These are phyloP conservation scores for Pristionchus fissidentatus DNA, from an alignment of 2,888 invertebrate species.

Conservation along the genomic window DNA sequence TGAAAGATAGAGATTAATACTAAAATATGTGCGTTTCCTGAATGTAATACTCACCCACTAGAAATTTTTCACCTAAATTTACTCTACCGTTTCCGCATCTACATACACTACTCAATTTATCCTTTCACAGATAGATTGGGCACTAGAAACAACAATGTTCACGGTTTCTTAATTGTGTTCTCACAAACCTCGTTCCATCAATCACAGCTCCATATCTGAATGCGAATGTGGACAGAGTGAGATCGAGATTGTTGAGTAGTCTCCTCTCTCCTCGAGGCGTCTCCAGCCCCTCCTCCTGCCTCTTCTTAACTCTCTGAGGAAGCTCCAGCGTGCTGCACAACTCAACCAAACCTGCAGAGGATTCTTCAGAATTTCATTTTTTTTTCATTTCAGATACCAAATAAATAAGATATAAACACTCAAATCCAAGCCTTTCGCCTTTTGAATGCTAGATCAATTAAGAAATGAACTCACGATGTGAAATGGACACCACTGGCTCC, in stretches of 20 bases:
- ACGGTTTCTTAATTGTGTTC: not conserved
- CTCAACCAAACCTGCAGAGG: constrained; percentile 5
- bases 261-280: not conserved
- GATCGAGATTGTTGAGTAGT: constrained; percentile 21
- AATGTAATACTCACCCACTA: not conserved
- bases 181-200: constrained; percentile 30
- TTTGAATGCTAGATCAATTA: not conserved
- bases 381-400: no score
- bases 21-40: not conserved
- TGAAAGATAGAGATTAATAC: not conserved
- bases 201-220: constrained; percentile 29
- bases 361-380: no score
- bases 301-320: not conserved
- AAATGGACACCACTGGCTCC: constrained; percentile 25
- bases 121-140: no score
- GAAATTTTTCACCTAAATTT: no score
- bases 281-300: not conserved
- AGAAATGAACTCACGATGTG: constrained; percentile 10
- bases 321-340: constrained; percentile 14
- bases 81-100: no score
- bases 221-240: constrained; percentile 15
- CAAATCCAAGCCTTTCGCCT: no score
- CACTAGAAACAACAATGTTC: not conserved
- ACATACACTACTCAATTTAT: no score
- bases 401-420: no score